Percentiles rank a stretch among this genome's conserved stretches.
These are phyloP conservation scores for Agrilus planipennis DNA, from an alignment of 1,140 invertebrate genomes.

Conservation along the genomic window DNA sequence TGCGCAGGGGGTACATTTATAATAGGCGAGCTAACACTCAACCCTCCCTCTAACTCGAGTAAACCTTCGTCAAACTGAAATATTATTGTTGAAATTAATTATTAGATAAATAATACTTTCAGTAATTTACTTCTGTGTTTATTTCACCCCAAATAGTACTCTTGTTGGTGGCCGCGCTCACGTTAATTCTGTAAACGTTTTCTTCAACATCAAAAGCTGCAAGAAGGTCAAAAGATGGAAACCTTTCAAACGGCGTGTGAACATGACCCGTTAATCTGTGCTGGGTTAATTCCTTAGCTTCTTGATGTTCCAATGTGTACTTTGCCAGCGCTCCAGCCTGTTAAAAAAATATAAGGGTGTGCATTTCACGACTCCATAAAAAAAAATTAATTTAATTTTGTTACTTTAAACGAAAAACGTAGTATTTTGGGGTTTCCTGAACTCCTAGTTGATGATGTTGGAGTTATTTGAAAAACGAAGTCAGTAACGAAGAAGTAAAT, in stretches of 20 bases:
- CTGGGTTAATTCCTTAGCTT: constrained; percentile 34
- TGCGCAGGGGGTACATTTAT: constrained; percentile 49
- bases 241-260: constrained; percentile 40
- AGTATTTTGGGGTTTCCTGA: no score
- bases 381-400: background rate
- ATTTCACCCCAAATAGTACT: constrained; percentile 35
- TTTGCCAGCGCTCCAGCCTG: constrained; percentile 36
- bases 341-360: constrained; percentile 16
- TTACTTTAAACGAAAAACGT: no score
- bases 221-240: constrained; percentile 36
- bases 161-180: constrained; percentile 35
- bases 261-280: constrained; percentile 38
- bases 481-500: no score
- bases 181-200: constrained; percentile 37
- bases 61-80: constrained; percentile 19
- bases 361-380: no score
- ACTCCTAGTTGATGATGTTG: no score
- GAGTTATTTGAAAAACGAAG: no score
- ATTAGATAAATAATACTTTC: constrained; percentile 4
- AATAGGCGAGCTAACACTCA: constrained; percentile 45
- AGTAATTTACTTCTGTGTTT: constrained; percentile 37
- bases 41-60: constrained; percentile 9
- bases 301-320: constrained; percentile 37
- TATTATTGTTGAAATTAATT: background rate
- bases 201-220: constrained; percentile 40